Percentiles rank a stretch among this genome's conserved stretches.
Evolutionary conservation across 2,113 vertebrate genomes (phyloP).

Genomic region (Takifugu flavidus): DNA sequence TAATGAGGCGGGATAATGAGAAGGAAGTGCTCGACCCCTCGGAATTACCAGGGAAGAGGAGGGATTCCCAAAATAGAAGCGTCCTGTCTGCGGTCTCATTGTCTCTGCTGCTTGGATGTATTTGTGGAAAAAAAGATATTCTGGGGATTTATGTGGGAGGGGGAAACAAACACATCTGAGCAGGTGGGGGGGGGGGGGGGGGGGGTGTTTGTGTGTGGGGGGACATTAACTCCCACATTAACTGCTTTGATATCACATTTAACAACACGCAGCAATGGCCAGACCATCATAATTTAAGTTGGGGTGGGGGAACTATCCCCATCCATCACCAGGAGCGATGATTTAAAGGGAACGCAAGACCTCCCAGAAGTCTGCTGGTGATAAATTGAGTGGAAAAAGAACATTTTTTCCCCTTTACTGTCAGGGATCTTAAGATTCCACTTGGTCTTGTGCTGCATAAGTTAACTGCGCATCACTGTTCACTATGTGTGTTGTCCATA

Average conservation of each 20-base stretch:
- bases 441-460: neutral
- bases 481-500: no score
- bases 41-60: constrained; percentile 5
- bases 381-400: constrained; percentile 52
- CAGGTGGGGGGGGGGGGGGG: constrained; percentile 8
- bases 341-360: constrained; percentile 48
- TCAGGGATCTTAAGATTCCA: neutral
- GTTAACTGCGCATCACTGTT: no score
- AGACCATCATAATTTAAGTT: neutral
- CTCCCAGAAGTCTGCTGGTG: constrained; percentile 42
- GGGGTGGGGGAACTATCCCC: neutral
- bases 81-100: neutral
- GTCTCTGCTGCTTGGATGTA: constrained; percentile 24
- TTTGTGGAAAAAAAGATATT: constrained; percentile 9
- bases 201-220: constrained; percentile 17
- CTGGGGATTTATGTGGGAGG: neutral
- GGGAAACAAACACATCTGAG: neutral
- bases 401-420: constrained; percentile 11
- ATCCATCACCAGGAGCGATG: constrained; percentile 51
- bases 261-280: constrained; percentile 35
- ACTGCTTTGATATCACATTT: constrained; percentile 43
- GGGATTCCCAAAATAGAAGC: neutral
- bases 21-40: neutral
- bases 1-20: constrained; percentile 19
- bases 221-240: constrained; percentile 28